Evolutionary conservation across 92 coral and sea anemone genomes (phyloP).

Genomic region (Epizoanthus scotinus): DNA sequence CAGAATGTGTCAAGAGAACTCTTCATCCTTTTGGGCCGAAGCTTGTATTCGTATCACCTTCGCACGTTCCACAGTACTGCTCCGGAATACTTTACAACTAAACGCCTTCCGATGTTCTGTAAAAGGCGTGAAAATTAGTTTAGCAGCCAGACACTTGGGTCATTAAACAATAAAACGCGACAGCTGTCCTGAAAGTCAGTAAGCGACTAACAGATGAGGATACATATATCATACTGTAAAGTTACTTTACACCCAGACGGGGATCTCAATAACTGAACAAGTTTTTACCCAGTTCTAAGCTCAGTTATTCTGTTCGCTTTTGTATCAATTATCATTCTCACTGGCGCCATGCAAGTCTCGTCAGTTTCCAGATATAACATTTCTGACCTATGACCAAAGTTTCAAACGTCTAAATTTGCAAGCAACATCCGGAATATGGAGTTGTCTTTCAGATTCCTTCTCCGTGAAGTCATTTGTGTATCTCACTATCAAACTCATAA

Average conservation of each 20-base stretch:
- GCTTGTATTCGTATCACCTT: neutral
- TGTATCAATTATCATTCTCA: too few species aligned
- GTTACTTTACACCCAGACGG: too few species aligned
- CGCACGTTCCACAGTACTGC: neutral
- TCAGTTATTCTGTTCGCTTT: too few species aligned
- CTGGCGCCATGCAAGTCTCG: neutral
- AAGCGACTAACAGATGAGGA: too few species aligned
- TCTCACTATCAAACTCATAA: neutral
- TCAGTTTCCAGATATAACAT: conserved; percentile 13
- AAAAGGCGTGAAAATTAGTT: conserved; percentile 25
- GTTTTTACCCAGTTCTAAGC: too few species aligned
- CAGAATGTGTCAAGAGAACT: neutral
- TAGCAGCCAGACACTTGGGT: too few species aligned
- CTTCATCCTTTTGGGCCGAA: neutral
- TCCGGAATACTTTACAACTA: neutral
- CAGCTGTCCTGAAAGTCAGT: too few species aligned
- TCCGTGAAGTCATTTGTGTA: neutral
- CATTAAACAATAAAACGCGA: too few species aligned
- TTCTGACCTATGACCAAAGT: conserved; percentile 34
- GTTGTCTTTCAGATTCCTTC: neutral
- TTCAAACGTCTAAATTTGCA: conserved; percentile 7
- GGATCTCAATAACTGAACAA: too few species aligned
- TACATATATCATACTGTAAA: too few species aligned
- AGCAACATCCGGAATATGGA: conserved; percentile 4
- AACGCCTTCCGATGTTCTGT: conserved; percentile 17